Percentiles rank a stretch among this genome's conserved stretches.
phyloP scores from a whole-genome alignment of 2,888 invertebrate species.

The Hypselothyrea guttata region DNA sequence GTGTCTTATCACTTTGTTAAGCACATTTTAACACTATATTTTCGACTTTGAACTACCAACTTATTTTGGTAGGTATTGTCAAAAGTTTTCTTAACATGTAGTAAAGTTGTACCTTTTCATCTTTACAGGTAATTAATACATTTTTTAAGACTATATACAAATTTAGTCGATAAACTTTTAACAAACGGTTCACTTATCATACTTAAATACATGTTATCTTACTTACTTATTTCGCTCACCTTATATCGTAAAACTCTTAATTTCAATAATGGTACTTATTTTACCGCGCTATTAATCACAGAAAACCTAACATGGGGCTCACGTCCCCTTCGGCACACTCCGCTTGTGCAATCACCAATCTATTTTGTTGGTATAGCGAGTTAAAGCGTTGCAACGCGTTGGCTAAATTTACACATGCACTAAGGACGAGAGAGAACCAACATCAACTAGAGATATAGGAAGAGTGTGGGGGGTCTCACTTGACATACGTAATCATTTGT shows the following conservation, averaged over 20 bases:
- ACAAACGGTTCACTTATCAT: too few species aligned
- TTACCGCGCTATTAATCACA: slow-evolving; percentile 62
- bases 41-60: too few species aligned
- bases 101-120: too few species aligned
- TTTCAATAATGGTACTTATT: slow-evolving; percentile 20
- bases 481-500: slow-evolving; percentile 15
- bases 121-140: too few species aligned
- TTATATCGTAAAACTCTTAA: not conserved
- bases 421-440: slow-evolving; percentile 52
- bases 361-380: slow-evolving; percentile 66
- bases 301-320: not conserved
- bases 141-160: too few species aligned
- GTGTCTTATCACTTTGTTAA: too few species aligned
- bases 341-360: not conserved
- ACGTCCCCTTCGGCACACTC: not conserved
- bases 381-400: slow-evolving; percentile 74
- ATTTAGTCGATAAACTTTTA: too few species aligned
- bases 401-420: slow-evolving; percentile 76
- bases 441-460: slow-evolving; percentile 40
- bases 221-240: too few species aligned
- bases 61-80: too few species aligned
- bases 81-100: too few species aligned
- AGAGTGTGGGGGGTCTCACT: slow-evolving; percentile 28
- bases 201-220: too few species aligned
- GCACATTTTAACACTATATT: too few species aligned